Base-by-base conservation (phyloP, 2,797 vertebrate genomes). In the Arnoldichthys spilopterus region DNA sequence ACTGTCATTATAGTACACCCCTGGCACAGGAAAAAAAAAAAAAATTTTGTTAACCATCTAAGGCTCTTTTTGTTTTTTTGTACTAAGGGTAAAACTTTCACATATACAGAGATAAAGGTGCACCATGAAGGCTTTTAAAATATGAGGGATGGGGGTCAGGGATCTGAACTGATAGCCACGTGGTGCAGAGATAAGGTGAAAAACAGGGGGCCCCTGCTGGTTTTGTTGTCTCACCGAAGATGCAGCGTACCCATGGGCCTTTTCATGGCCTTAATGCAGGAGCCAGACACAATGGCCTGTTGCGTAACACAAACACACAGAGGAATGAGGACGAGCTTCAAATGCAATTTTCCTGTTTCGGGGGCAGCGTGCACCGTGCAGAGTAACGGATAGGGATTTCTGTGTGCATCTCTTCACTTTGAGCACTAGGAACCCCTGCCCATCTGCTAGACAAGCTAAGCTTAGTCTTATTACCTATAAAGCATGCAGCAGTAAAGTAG, bases 201-300 rank as follows among this genome's bases (percentile, higher is more conserved):
- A 37, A 53, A 7, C 0, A 16, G n/a, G 37, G 8, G 32, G 8
- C 82, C 82, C 85, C 83, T 61, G 77, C 88, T 87, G 88, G 47
- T 70, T 79, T n/a, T 85, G 86, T 87, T 86, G 88, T 87, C 80
- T 84, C 53, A 64, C 28, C 6, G 81, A 70, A 63, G 83, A 85
- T 26, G 40, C 70, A 37, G 45, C 54, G 74, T 82, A 87, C 87
- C 89, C 84, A 79, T 82, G 86, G 88, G 89, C 69, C 86, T 74
- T 90, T 91, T 89, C 87, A 89, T 85, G 87, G 87, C 78, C 74
- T 77, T 90, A 86, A 92, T 91, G 87, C 88, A 91, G 90, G 89
- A 88, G 88, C 86, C 85, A 90, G 87, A 91, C 89, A 92, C 86
- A 90, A 91, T 89, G 87, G 86, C 81, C 66, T 82, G 85, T 87